A percentile compares a stretch with the other conserved stretches of the same genome.
Conservation (phyloP, 2,113 vertebrate species). For the Typhlomys cinereus region DNA sequence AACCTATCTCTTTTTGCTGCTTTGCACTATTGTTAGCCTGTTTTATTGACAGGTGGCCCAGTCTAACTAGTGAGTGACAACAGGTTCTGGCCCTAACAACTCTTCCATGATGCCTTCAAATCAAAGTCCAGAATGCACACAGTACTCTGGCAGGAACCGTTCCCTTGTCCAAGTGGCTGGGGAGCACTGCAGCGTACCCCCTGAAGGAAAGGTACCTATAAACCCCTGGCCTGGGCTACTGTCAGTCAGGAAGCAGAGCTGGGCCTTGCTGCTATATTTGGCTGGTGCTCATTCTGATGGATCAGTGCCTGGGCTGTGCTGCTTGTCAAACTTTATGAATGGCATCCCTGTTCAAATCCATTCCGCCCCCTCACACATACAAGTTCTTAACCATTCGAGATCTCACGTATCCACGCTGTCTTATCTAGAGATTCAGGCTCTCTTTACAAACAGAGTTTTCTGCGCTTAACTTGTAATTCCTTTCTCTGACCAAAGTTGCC, state of each 20-base stretch:
- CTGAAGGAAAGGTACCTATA: neutral
- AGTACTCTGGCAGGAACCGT: neutral
- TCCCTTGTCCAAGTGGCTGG: neutral
- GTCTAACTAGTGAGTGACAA: neutral
- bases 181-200: too few relatives aligned
- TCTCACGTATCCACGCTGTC: neutral
- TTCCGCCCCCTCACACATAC: neutral
- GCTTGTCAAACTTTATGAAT: neutral
- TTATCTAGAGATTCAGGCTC: neutral
- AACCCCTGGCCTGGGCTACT: neutral
- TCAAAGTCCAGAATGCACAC: neutral
- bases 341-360: neutral
- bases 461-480: neutral
- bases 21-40: neutral
- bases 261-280: neutral
- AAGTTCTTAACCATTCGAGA: neutral
- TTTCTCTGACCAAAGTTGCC: neutral
- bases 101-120: neutral
- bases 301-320: neutral
- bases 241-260: neutral
- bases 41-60: neutral
- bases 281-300: neutral
- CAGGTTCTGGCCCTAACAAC: neutral
- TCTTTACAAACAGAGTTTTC: neutral
- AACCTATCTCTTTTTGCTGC: neutral